Conservation (phyloP, 2,113 vertebrate genomes). For the Nothoprocta pentlandii region DNA sequence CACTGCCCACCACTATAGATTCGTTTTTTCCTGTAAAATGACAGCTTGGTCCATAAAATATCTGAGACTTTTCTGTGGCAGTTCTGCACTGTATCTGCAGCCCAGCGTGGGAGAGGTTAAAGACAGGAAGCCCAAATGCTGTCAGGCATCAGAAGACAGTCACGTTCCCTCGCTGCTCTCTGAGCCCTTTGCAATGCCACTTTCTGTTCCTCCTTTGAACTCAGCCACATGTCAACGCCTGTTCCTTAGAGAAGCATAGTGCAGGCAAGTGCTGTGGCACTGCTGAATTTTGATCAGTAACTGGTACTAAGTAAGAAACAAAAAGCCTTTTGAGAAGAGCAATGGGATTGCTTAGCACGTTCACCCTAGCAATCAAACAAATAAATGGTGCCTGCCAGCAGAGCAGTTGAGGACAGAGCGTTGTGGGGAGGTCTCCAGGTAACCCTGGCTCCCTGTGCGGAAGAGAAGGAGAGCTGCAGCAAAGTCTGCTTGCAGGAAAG, state of each 20-base stretch:
- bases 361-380: neutral
- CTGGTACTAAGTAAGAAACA: neutral
- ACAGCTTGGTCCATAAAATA: neutral
- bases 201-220: neutral
- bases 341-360: neutral
- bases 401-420: rapidly evolving
- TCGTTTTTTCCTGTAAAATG: neutral
- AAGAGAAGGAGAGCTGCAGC: rapidly evolving
- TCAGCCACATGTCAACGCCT: neutral
- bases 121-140: neutral
- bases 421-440: neutral
- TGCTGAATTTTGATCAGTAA: conserved; percentile 42
- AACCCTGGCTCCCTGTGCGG: neutral
- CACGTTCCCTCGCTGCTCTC: neutral
- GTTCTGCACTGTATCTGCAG: neutral
- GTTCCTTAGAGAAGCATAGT: neutral
- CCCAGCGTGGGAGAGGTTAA: neutral
- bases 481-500: neutral
- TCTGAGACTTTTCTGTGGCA: neutral
- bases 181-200: neutral
- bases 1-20: neutral
- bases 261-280: neutral
- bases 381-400: neutral
- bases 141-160: neutral
- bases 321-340: conserved; percentile 6